phyloP scores from a whole-genome alignment of 30 jellyfish, hydroid and myxozoan species.

The Turritopsis rubra region DNA sequence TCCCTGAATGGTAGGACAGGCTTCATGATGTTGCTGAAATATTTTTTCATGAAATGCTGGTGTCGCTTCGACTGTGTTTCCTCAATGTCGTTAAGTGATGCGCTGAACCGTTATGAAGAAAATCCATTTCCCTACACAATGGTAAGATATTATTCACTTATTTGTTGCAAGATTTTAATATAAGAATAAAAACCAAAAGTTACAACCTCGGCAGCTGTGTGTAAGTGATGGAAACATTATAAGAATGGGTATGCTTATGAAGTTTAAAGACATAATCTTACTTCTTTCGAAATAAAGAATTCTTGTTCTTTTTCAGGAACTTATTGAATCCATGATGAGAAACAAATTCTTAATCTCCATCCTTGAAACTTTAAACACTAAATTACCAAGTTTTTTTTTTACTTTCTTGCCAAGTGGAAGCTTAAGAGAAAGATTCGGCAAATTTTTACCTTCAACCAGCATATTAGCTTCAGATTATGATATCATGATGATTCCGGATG shows the following conservation, averaged over 20 bases:
- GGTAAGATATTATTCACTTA: background rate
- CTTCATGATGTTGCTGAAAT: background rate
- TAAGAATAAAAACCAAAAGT: background rate
- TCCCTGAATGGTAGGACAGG: background rate
- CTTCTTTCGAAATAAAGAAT: background rate
- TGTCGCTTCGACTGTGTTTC: constrained; percentile 36
- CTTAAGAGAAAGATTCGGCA: constrained; percentile 52
- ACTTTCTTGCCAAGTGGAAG: constrained; percentile 56
- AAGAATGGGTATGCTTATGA: background rate
- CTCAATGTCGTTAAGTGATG: constrained; percentile 22
- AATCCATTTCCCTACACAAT: constrained; percentile 22
- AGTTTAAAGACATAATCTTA: background rate
- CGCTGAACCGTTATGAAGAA: constrained; percentile 35
- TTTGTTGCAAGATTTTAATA: background rate
- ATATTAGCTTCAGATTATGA: constrained; percentile 48
- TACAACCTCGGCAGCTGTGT: background rate
- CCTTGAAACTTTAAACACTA: constrained; percentile 18
- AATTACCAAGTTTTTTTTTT: constrained; percentile 43
- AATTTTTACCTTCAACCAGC: constrained; percentile 40
- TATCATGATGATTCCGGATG: constrained; percentile 42
- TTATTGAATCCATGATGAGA: background rate
- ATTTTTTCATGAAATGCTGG: background rate
- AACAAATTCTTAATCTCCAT: constrained; percentile 28
- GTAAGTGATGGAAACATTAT: background rate
- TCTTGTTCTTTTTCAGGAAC: background rate